Conservation (phyloP, 2,888 invertebrate species). For the Cremastinae sp. region DNA sequence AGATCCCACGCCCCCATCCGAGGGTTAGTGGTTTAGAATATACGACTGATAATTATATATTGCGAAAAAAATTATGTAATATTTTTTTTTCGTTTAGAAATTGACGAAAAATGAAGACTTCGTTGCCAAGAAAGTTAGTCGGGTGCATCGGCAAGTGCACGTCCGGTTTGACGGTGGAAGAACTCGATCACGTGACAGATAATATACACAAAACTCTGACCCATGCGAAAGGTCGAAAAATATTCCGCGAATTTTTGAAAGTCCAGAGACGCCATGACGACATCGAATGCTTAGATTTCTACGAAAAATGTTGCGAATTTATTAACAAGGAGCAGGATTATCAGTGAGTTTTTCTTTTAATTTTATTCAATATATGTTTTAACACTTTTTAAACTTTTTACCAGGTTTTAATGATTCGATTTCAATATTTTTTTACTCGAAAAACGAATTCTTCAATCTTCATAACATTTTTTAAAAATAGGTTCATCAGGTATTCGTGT, state of each 20-base stretch:
- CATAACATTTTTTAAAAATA: no score
- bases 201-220: conserved; percentile 68
- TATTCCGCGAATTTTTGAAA: conserved; percentile 69
- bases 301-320: conserved; percentile 66
- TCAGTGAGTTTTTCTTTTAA: conserved; percentile 61
- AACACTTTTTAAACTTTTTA: background rate
- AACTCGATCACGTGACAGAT: conserved; percentile 72
- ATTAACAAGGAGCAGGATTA: conserved; percentile 60
- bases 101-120: conserved; percentile 65
- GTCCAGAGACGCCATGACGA: conserved; percentile 63
- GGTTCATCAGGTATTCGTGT: no score
- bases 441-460: conserved; percentile 3
- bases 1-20: no score
- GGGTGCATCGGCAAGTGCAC: conserved; percentile 75
- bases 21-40: no score
- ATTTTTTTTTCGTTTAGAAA: conserved; percentile 21
- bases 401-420: background rate
- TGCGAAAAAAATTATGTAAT: no score
- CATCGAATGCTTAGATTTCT: conserved; percentile 69
- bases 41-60: no score
- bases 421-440: conserved; percentile 2
- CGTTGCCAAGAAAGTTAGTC: conserved; percentile 57
- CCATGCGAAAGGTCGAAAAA: conserved; percentile 65
- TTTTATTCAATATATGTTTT: background rate
- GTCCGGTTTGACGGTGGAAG: conserved; percentile 67